Percentiles rank a stretch among this genome's conserved stretches.
These are phyloP conservation scores for Drosophila asahinai DNA, from an alignment of 1,140 invertebrate species.

Conservation along the genomic window DNA sequence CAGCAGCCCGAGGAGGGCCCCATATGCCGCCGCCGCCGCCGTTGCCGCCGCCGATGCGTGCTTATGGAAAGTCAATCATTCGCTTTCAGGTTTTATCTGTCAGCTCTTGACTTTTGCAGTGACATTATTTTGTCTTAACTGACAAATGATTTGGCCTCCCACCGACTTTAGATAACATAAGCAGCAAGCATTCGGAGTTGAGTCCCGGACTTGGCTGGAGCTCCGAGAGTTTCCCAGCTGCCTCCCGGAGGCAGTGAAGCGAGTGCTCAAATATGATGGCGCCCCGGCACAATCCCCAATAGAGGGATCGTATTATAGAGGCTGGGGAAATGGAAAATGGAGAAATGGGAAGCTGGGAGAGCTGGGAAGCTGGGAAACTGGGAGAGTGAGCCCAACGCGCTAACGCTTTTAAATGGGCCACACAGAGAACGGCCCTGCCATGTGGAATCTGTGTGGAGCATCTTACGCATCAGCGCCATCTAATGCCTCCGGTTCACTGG, in stretches of 20 bases:
- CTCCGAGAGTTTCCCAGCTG: background rate
- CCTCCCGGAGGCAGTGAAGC: slow-evolving; percentile 54
- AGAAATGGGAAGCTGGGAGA: background rate
- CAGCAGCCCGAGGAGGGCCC: background rate
- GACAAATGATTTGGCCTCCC: slow-evolving; percentile 69
- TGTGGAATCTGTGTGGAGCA: slow-evolving; percentile 53
- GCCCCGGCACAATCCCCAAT: slow-evolving; percentile 12
- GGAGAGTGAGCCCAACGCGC: slow-evolving; percentile 14
- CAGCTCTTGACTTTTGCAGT: slow-evolving; percentile 54
- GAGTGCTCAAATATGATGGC: slow-evolving; percentile 65
- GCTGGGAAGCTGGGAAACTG: background rate
- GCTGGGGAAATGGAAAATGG: slow-evolving; percentile 20
- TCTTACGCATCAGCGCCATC: slow-evolving; percentile 57
- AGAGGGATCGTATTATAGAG: slow-evolving; percentile 38
- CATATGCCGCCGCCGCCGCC: slow-evolving; percentile 26
- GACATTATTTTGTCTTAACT: slow-evolving; percentile 73
- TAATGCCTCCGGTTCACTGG: slow-evolving; percentile 48
- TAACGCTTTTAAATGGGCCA: slow-evolving; percentile 71
- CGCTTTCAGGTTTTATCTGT: slow-evolving; percentile 72
- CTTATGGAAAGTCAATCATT: slow-evolving; percentile 77
- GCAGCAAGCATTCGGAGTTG: slow-evolving; percentile 43
- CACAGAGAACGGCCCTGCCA: slow-evolving; percentile 42
- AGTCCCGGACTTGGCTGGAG: background rate
- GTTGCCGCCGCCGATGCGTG: slow-evolving; percentile 63
- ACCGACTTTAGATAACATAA: slow-evolving; percentile 30